Conservation (phyloP, 2,797 vertebrate species). For the Typhlichthys eigenmanni region DNA sequence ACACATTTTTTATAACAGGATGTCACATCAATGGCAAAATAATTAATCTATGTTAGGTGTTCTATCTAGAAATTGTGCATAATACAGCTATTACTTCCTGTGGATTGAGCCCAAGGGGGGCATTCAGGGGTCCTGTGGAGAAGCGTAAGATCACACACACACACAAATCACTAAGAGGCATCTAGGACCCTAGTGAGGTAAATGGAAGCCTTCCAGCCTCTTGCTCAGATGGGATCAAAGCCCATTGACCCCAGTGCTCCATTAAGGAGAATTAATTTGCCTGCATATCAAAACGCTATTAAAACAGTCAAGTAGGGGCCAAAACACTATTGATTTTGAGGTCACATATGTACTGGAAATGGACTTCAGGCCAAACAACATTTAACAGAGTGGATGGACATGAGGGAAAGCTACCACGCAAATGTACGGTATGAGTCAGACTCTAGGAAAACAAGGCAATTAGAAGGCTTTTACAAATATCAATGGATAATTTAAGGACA, state of each 20-base stretch:
- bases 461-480: no score
- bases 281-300: conserved; percentile 87
- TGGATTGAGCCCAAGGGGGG: conserved; percentile 62
- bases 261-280: conserved; percentile 87
- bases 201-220: conserved; percentile 70
- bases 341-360: conserved; percentile 63
- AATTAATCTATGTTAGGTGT: conserved; percentile 64
- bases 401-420: conserved; percentile 19
- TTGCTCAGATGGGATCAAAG: conserved; percentile 80
- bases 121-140: conserved; percentile 47
- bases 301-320: conserved; percentile 77
- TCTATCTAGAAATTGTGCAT: conserved; percentile 57
- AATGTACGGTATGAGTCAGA: conserved; percentile 7
- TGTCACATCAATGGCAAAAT: conserved; percentile 60
- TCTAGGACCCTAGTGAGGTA: conserved; percentile 50
- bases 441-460: no score
- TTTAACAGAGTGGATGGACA: conserved; percentile 45
- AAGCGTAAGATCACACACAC: conserved; percentile 11
- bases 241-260: conserved; percentile 81
- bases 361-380: conserved; percentile 42
- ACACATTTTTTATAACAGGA: conserved; percentile 62
- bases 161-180: conserved; percentile 3
- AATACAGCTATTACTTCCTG: conserved; percentile 59
- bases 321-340: conserved; percentile 84
- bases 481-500: no score